These are phyloP conservation scores for Mizuhopecten yessoensis DNA, from an alignment of 1,140 invertebrate species.

Conservation along the genomic window DNA sequence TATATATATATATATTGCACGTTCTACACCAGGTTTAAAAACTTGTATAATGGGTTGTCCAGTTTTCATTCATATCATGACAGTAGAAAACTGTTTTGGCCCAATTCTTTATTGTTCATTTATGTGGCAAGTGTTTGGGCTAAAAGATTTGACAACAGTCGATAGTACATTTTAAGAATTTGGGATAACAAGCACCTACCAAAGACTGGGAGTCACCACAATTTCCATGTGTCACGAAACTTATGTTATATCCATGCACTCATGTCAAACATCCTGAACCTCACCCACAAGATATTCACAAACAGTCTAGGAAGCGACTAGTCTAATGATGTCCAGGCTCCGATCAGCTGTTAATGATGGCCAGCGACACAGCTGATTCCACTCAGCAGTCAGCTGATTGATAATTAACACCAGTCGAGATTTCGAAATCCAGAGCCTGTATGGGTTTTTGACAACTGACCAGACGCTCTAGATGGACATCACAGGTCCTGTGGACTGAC, in stretches of 20 bases:
- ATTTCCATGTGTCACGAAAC: neutral
- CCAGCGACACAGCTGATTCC: neutral
- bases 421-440: neutral
- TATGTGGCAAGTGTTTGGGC: neutral
- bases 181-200: neutral
- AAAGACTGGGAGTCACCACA: neutral
- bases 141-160: neutral
- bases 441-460: neutral
- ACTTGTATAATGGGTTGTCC: too few relatives aligned
- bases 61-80: too few relatives aligned
- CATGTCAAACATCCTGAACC: neutral
- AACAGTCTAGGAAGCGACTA: neutral
- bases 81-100: neutral
- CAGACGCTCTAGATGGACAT: neutral
- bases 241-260: constrained; percentile 4
- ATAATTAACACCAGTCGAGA: neutral
- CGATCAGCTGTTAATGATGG: neutral
- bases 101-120: neutral
- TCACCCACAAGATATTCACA: neutral
- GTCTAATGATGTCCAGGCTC: too few relatives aligned
- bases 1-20: constrained; percentile 22
- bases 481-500: neutral
- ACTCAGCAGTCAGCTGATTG: too few relatives aligned
- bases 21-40: neutral
- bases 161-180: neutral